These are phyloP conservation scores for Sebastes steindachneri DNA, from an alignment of 2,797 vertebrate species.

Conservation along the genomic window DNA sequence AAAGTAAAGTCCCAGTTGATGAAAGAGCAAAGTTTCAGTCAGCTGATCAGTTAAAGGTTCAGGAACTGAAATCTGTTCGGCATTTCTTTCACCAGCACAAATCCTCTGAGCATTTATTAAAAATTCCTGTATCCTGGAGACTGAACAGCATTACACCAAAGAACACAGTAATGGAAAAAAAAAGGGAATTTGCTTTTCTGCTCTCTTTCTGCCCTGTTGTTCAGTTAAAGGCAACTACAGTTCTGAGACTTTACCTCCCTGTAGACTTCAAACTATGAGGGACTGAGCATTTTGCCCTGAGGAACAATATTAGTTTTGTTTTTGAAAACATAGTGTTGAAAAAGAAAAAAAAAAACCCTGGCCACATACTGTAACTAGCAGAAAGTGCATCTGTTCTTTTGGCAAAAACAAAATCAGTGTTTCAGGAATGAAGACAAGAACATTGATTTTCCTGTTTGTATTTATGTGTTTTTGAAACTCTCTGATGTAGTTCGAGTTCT, in stretches of 20 bases:
- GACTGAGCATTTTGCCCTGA: not conserved
- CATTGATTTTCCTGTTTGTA: not conserved
- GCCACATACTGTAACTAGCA: no score
- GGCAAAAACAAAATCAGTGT: no score
- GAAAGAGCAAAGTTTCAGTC: conserved; percentile 7
- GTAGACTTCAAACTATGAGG: not conserved
- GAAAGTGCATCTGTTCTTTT: no score
- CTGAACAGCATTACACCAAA: conserved; percentile 29
- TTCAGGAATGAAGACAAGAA: not conserved
- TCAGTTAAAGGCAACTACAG: not conserved
- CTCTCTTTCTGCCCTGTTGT: not conserved
- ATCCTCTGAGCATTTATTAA: conserved; percentile 69
- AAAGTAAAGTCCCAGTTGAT: not conserved
- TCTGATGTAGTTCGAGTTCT: no score
- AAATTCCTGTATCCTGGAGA: conserved; percentile 65
- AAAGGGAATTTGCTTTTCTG: not conserved
- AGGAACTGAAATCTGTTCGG: conserved; percentile 17
- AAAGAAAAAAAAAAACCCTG: not conserved
- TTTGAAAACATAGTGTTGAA: not conserved
- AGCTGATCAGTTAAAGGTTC: not conserved
- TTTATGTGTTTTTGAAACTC: not conserved
- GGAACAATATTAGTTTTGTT: not conserved
- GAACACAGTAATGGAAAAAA: conserved; percentile 7
- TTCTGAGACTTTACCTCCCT: not conserved
- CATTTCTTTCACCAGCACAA: conserved; percentile 29